These are phyloP conservation scores for Aphidius colemani DNA, from an alignment of 2,888 invertebrate genomes.

Conservation along the genomic window DNA sequence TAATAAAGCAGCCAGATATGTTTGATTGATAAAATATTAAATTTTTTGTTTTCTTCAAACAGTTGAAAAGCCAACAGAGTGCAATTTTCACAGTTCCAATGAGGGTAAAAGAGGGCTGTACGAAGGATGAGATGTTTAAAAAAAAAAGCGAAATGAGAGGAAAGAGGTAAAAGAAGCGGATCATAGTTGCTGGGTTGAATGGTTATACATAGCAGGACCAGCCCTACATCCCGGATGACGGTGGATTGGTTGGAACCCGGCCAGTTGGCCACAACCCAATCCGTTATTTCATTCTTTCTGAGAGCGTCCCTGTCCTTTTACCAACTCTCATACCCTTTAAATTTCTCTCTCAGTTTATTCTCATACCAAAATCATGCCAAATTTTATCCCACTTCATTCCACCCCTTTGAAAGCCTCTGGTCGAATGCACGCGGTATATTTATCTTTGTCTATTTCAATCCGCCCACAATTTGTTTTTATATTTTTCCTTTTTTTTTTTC, in stretches of 20 bases:
- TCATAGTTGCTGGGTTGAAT: constrained; percentile 27
- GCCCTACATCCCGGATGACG: constrained; percentile 45
- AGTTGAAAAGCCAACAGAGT: not conserved
- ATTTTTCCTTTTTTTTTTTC: constrained; percentile 20
- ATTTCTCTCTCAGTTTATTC: constrained; percentile 28
- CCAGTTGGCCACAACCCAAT: constrained; percentile 59
- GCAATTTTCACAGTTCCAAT: not conserved
- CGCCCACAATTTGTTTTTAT: constrained; percentile 31
- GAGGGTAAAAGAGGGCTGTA: constrained; percentile 27
- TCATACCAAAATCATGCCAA: constrained; percentile 26
- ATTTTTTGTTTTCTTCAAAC: not conserved
- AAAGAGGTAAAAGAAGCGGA: constrained; percentile 13
- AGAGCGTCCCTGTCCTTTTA: constrained; percentile 43
- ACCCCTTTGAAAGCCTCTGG: constrained; percentile 26
- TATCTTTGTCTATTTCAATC: not conserved
- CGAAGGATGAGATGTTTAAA: too few relatives aligned
- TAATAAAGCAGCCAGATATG: too few relatives aligned
- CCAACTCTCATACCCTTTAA: constrained; percentile 38
- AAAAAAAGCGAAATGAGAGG: too few relatives aligned
- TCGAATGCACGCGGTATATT: not conserved
- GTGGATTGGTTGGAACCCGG: constrained; percentile 59
- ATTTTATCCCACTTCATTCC: constrained; percentile 18
- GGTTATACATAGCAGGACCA: constrained; percentile 25
- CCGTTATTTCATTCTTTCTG: constrained; percentile 60
- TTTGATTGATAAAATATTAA: constrained; percentile 8